Conservation (phyloP, 2,797 vertebrate species). For the Sebastes hopkinsi region DNA sequence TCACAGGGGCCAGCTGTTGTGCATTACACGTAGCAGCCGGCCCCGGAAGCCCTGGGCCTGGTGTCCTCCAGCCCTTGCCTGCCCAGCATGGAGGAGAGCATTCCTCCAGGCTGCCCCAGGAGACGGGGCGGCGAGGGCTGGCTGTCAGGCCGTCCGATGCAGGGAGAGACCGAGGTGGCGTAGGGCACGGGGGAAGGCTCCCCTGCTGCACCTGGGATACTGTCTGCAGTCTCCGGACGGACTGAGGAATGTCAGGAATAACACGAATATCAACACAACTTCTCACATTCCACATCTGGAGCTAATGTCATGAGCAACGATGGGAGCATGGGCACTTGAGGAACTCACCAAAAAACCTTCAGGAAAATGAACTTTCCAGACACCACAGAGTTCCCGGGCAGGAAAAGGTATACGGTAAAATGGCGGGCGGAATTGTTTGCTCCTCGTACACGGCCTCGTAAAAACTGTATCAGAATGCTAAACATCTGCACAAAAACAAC, state of each 20-base stretch:
- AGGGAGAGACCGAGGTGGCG: slow-evolving; percentile 37
- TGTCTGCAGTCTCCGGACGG: slow-evolving; percentile 58
- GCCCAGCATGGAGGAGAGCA: slow-evolving; percentile 70
- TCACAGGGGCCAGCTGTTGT: slow-evolving; percentile 82
- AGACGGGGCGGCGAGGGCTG: slow-evolving; percentile 44
- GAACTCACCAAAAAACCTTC: slow-evolving; percentile 39
- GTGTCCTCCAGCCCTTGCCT: slow-evolving; percentile 67
- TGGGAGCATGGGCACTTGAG: slow-evolving; percentile 44
- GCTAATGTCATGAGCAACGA: slow-evolving; percentile 67
- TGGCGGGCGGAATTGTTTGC: slow-evolving; percentile 41
- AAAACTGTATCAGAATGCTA: slow-evolving; percentile 67
- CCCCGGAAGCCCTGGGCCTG: slow-evolving; percentile 74
- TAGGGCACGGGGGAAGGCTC: slow-evolving; percentile 36
- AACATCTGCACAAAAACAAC: slow-evolving; percentile 79
- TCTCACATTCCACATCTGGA: slow-evolving; percentile 84
- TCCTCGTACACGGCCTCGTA: slow-evolving; percentile 40
- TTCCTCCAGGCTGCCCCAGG: slow-evolving; percentile 63
- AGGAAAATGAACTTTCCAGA: slow-evolving; percentile 55
- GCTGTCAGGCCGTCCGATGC: slow-evolving; percentile 23
- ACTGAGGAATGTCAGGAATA: slow-evolving; percentile 80
- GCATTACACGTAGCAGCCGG: slow-evolving; percentile 76
- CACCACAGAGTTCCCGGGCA: not conserved
- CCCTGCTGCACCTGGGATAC: slow-evolving; percentile 76
- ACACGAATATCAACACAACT: slow-evolving; percentile 79
- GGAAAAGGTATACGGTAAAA: slow-evolving; percentile 53